A percentile compares a stretch with the other conserved stretches of the same genome.
These are phyloP conservation scores for Muschampia plurimacula DNA, from an alignment of 2,888 invertebrate genomes.

Conservation along the genomic window DNA sequence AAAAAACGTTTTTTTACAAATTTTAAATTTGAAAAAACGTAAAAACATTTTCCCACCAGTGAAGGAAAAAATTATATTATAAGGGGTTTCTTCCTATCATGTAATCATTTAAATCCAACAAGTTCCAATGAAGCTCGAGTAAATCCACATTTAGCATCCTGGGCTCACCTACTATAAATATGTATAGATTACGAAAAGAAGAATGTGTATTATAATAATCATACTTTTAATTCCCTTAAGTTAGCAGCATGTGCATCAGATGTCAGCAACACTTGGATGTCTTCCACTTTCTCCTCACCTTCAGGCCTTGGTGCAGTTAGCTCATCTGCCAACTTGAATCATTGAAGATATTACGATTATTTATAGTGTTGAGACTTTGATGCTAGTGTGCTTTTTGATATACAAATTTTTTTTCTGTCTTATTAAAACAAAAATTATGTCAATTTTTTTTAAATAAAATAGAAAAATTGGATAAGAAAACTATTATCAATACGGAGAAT, in stretches of 20 bases:
- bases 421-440: not conserved
- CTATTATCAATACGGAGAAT: too few species aligned
- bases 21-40: too few species aligned
- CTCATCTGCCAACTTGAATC: constrained; percentile 93
- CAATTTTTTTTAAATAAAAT: not conserved
- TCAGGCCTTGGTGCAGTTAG: constrained; percentile 96
- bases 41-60: too few species aligned
- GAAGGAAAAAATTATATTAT: too few species aligned
- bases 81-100: too few species aligned
- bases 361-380: not conserved
- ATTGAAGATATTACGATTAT: constrained; percentile 27
- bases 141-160: too few species aligned
- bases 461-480: too few species aligned
- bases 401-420: not conserved
- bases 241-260: constrained; percentile 94
- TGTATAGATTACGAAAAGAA: not conserved
- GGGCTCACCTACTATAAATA: not conserved
- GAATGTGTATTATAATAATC: constrained; percentile 14
- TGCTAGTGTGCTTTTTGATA: too few species aligned
- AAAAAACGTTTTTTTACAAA: too few species aligned
- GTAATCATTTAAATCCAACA: too few species aligned
- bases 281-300: constrained; percentile 95
- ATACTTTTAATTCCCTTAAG: constrained; percentile 94
- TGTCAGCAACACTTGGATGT: constrained; percentile 95
- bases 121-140: too few species aligned